Evolutionary conservation across 64 coral and sea anemone genomes (phyloP).

Genomic region (Actinia tenebrosa): DNA sequence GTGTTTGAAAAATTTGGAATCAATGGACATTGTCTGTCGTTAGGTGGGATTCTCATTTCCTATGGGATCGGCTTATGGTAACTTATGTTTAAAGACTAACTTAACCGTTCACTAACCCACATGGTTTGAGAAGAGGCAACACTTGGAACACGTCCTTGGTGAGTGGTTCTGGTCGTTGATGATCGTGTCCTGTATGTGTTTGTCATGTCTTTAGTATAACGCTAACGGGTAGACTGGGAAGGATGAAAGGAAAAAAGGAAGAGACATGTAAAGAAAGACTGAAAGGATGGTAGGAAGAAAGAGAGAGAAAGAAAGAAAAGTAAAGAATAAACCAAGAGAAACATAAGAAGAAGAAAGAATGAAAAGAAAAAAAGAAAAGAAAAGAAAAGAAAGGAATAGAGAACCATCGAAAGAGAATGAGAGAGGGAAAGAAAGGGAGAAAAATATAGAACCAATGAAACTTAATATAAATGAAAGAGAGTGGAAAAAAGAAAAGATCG

Average conservation of each 20-base stretch:
- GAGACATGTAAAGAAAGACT: neutral
- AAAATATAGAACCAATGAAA: too few relatives aligned
- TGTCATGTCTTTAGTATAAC: too few relatives aligned
- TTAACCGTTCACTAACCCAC: neutral
- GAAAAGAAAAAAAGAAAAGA: neutral
- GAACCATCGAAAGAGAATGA: too few relatives aligned
- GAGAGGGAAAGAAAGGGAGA: too few relatives aligned
- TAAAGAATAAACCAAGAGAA: neutral
- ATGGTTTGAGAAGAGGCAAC: too few relatives aligned
- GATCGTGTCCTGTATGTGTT: too few relatives aligned
- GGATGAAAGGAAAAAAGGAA: neutral
- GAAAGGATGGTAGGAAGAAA: neutral
- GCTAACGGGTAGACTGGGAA: too few relatives aligned
- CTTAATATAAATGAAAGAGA: too few relatives aligned
- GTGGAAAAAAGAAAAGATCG: too few relatives aligned
- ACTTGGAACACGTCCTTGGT: too few relatives aligned
- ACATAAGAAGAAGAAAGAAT: neutral
- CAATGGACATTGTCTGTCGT: conserved; percentile 5
- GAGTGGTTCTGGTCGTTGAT: too few relatives aligned
- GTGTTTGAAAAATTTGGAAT: neutral
- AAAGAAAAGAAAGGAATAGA: neutral
- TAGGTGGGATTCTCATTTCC: neutral
- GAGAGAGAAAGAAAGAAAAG: neutral
- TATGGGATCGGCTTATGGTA: neutral
- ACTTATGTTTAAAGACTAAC: neutral